These are phyloP conservation scores for Darevskia mixta DNA, from an alignment of 2,797 vertebrate species.

Conservation along the genomic window DNA sequence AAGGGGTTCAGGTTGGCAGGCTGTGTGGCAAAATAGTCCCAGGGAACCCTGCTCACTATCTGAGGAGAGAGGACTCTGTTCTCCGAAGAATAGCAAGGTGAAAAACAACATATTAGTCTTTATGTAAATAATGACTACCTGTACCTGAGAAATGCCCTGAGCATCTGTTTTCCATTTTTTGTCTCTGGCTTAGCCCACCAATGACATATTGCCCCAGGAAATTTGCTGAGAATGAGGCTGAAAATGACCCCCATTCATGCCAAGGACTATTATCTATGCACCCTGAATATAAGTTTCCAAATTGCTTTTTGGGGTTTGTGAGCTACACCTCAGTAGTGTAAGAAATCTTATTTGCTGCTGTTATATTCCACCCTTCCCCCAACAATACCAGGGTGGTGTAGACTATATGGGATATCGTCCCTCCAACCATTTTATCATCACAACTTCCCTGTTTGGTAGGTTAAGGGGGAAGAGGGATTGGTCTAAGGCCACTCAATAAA, in stretches of 20 bases:
- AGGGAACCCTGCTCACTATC: background rate
- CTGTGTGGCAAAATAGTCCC: background rate
- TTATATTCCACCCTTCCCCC: background rate
- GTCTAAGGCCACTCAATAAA: background rate
- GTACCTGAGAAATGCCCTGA: too few species aligned
- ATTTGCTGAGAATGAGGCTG: too few species aligned
- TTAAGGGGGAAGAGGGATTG: background rate
- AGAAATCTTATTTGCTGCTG: too few species aligned
- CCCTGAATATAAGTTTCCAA: too few species aligned
- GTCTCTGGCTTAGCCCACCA: too few species aligned
- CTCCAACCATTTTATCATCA: background rate
- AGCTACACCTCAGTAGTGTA: too few species aligned
- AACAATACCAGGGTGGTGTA: background rate
- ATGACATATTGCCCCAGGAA: too few species aligned
- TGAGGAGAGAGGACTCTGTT: background rate
- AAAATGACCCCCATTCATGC: too few species aligned
- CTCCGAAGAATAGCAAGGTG: background rate
- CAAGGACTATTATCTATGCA: too few species aligned
- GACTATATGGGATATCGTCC: background rate
- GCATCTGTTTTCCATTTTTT: too few species aligned
- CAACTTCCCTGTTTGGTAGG: background rate
- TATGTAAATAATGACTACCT: background rate
- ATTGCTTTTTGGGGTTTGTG: too few species aligned
- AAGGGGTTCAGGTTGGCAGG: background rate
- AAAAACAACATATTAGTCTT: background rate